Percentiles rank a stretch among this genome's conserved stretches.
Evolutionary conservation across 2,113 vertebrate genomes (phyloP).

Genomic region (Tachysurus vachellii): DNA sequence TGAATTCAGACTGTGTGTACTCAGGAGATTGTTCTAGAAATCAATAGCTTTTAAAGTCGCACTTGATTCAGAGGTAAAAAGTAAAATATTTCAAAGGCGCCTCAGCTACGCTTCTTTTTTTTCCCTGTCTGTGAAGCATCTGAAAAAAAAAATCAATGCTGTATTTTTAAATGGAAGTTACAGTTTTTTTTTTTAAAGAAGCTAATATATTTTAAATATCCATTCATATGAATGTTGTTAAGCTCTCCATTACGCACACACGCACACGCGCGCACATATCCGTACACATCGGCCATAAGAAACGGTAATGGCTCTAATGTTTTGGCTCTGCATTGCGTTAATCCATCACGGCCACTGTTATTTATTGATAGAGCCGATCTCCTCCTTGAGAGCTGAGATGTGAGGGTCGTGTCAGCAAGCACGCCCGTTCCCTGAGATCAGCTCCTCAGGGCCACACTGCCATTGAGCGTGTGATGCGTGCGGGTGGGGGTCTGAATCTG

Average conservation of each 20-base stretch:
- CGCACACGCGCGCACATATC: neutral
- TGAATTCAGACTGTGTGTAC: neutral
- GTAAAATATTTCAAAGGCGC: conserved; percentile 26
- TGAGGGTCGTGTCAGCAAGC: conserved; percentile 16
- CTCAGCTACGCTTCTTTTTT: neutral
- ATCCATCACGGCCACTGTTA: conserved; percentile 17
- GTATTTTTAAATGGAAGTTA: conserved; percentile 20
- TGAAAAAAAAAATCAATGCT: conserved; percentile 33
- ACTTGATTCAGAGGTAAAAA: conserved; percentile 33
- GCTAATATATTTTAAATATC: neutral
- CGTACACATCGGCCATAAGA: neutral
- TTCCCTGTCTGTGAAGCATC: neutral
- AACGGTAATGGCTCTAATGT: neutral
- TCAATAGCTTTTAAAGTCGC: conserved; percentile 46
- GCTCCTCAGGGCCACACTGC: conserved; percentile 24
- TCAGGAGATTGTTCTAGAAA: conserved; percentile 11
- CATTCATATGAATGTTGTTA: neutral
- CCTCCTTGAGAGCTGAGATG: neutral
- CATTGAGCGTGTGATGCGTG: conserved; percentile 7
- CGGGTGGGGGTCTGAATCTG: conserved; percentile 12
- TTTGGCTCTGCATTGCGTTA: conserved; percentile 6
- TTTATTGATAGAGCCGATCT: conserved; percentile 35
- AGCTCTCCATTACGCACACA: neutral
- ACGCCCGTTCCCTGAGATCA: conserved; percentile 14
- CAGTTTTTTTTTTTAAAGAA: conserved; percentile 15